Evolutionary conservation across 2,113 vertebrate genomes (phyloP), one percentile per base, ranked within the genome.

Genomic region (Vireo altiloquus): DNA sequence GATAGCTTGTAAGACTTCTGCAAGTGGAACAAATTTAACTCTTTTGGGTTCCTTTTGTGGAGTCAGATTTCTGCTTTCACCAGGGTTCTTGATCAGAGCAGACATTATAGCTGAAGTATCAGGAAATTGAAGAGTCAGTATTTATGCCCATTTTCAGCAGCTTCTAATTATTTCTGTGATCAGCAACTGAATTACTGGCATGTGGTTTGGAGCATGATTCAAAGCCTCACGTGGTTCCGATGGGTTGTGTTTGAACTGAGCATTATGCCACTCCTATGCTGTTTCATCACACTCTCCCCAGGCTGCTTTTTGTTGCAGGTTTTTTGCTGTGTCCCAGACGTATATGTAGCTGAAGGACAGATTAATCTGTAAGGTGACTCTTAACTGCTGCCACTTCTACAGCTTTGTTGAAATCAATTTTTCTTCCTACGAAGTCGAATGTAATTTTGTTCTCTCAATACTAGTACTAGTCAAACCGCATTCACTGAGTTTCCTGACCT

Each of bases 111-210:
- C 33, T 77, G n/a, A 90, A 80, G 44, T 42, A 86, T 35, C 63
- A 88, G 60, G 71, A 91, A 83, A 83, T 31, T 47, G 63, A 88
- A 85, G 23, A 87, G 35, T 61, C 42, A 31, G 28, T 72, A 50
- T 82, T 92, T 89, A 63, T 95, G 63, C 78, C 33, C 71, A 4
- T 91, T 96, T 94, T 87, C 91, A 94, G 46, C 83, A 82, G 57
- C 57, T 95, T 63, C 89, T 89, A 71, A 71, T 77, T 87, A 44
- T 54, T 80, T 11, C 52, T 82, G 31, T 91, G 66, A 53, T 81
- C 74, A 94, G 60, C 46, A 89, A 13, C 44, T 84, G 28, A 75
- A 52, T 76, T 91, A 35, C 53, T 87, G 69, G 57, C 87, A 53
- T 75, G 30, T 82, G 49, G 31, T 78, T 92, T 82, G 57, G 57